A percentile compares a stretch with the other conserved stretches of the same genome.
Conservation (phyloP, 2,888 invertebrate species). For the Sialis fuliginosa region DNA sequence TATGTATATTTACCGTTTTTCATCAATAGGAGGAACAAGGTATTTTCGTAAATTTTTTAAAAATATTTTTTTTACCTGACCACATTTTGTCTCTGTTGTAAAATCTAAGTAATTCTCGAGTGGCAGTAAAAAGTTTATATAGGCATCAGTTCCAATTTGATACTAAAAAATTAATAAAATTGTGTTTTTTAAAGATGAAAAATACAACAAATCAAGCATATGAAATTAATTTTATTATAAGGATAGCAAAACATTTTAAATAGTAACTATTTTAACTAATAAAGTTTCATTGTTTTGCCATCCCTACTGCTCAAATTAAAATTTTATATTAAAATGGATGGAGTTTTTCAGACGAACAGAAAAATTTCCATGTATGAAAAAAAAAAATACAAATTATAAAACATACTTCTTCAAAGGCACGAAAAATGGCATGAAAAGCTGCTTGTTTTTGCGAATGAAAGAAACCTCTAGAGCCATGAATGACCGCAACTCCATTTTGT, state of each 20-base stretch:
- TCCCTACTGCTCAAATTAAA: too few species aligned
- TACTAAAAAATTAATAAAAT: slow-evolving; percentile 27
- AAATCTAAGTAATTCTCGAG: slow-evolving; percentile 34
- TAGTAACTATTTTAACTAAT: too few species aligned
- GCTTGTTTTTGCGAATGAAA: slow-evolving; percentile 79
- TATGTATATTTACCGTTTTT: slow-evolving; percentile 4
- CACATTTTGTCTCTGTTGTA: slow-evolving; percentile 41
- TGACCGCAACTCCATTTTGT: slow-evolving; percentile 53
- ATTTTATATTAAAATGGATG: slow-evolving; percentile 9
- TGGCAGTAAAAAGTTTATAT: slow-evolving; percentile 38
- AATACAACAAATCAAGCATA: too few species aligned
- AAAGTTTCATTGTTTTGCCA: too few species aligned
- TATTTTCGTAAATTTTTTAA: slow-evolving; percentile 24
- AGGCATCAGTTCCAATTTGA: slow-evolving; percentile 45
- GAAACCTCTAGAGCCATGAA: slow-evolving; percentile 78
- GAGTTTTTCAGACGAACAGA: too few species aligned
- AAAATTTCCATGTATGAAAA: too few species aligned
- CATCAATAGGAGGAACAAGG: slow-evolving; percentile 21
- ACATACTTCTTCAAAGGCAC: slow-evolving; percentile 37
- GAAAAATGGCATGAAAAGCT: slow-evolving; percentile 56
- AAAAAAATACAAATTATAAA: slow-evolving; percentile 7
- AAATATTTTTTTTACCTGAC: slow-evolving; percentile 37
- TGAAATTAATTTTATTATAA: too few species aligned
- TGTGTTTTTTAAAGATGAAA: too few species aligned
- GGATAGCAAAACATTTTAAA: too few species aligned